These are phyloP conservation scores for Drosophila rhopaloa DNA, from an alignment of 1,140 invertebrate species.

Conservation along the genomic window DNA sequence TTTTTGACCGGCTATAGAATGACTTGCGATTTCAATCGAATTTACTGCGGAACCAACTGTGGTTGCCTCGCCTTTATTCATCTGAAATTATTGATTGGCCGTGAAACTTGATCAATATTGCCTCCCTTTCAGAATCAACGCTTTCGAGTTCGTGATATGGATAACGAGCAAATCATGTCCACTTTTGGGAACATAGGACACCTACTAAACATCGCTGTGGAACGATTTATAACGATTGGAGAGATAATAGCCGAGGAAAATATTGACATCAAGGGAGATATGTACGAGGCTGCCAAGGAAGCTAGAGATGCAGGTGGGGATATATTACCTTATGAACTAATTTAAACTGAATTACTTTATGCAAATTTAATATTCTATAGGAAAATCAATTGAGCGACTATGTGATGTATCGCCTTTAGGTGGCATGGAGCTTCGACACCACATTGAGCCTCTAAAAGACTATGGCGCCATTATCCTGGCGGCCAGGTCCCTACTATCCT, in stretches of 20 bases:
- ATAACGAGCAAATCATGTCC: slow-evolving; percentile 85
- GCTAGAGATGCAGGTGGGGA: slow-evolving; percentile 93
- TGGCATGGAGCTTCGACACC: slow-evolving; percentile 85
- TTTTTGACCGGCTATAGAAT: slow-evolving; percentile 15
- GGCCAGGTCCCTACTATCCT: slow-evolving; percentile 95
- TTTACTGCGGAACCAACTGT: background rate
- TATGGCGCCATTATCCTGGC: slow-evolving; percentile 94
- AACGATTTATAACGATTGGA: slow-evolving; percentile 98
- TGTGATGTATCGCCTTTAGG: slow-evolving; percentile 91
- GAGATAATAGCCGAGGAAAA: slow-evolving; percentile 99
- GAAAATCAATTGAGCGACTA: slow-evolving; percentile 92
- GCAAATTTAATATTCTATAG: slow-evolving; percentile 12
- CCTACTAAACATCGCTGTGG: slow-evolving; percentile 97
- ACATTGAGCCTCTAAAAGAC: slow-evolving; percentile 87
- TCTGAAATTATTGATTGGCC: slow-evolving; percentile 30
- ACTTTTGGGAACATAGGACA: slow-evolving; percentile 97
- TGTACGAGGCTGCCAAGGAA: slow-evolving; percentile 99
- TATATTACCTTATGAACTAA: no score
- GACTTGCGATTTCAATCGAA: background rate
- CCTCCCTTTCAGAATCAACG: slow-evolving; percentile 62
- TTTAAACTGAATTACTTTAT: no score
- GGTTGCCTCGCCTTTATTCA: slow-evolving; percentile 24
- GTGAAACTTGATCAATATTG: slow-evolving; percentile 15
- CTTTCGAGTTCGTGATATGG: slow-evolving; percentile 75
- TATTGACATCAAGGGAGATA: slow-evolving; percentile 97